Evolutionary conservation across 1,140 invertebrate genomes (phyloP).

Genomic region (Drosophila quadrilineata): DNA sequence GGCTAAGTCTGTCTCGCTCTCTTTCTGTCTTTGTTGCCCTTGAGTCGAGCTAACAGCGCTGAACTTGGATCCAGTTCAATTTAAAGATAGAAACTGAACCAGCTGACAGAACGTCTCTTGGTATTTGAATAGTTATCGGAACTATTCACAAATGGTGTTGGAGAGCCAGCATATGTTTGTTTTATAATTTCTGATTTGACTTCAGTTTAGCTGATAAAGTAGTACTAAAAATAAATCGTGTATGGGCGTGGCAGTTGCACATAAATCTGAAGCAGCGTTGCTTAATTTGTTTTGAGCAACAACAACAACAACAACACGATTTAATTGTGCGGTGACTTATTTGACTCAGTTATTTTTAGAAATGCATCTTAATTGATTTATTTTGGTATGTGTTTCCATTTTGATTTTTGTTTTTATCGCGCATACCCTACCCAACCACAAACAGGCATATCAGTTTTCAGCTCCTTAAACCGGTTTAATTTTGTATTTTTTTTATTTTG

Average conservation of each 20-base stretch:
- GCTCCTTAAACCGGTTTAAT: constrained; percentile 7
- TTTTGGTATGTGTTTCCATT: constrained; percentile 17
- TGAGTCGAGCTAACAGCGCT: neutral
- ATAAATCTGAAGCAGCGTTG: constrained; percentile 12
- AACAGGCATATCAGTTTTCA: constrained; percentile 9
- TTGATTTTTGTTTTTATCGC: constrained; percentile 16
- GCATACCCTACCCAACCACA: constrained; percentile 5
- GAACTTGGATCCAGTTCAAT: neutral
- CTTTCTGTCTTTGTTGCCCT: constrained; percentile 4
- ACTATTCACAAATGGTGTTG: too few species aligned
- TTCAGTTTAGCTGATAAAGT: too few species aligned
- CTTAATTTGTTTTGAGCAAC: constrained; percentile 35
- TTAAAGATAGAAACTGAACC: too few species aligned
- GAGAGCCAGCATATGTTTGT: too few species aligned
- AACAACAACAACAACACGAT: constrained; percentile 25
- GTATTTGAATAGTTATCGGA: too few species aligned
- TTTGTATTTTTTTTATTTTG: constrained; percentile 1
- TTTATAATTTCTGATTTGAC: too few species aligned
- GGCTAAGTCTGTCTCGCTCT: neutral
- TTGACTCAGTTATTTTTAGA: constrained; percentile 32
- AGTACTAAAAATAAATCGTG: neutral
- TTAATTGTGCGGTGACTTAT: constrained; percentile 47
- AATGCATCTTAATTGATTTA: constrained; percentile 24
- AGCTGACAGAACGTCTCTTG: too few species aligned
- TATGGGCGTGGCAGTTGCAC: too few species aligned